Conservation (phyloP, 1,140 invertebrate genomes). For the Triops cancriformis region DNA sequence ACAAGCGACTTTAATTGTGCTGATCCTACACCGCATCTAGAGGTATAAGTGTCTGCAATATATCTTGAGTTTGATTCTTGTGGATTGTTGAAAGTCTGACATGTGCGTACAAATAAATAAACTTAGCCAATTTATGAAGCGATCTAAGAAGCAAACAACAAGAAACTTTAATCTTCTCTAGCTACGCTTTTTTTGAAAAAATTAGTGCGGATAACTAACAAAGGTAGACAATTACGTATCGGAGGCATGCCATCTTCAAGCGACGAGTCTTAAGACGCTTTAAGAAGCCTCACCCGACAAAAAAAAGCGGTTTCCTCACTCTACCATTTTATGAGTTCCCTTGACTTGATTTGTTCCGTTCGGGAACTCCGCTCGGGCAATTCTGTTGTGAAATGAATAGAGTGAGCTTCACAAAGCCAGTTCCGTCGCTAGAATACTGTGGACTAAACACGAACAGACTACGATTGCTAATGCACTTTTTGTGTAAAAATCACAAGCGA, state of each 20-base stretch:
- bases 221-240: neutral
- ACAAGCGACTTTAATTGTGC: too few relatives aligned
- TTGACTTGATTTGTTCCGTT: slow-evolving; percentile 13
- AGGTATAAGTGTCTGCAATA: too few relatives aligned
- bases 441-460: neutral
- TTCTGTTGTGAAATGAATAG: neutral
- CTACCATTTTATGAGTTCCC: neutral
- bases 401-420: neutral
- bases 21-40: too few relatives aligned
- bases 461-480: slow-evolving; percentile 2
- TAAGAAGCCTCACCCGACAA: neutral
- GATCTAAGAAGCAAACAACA: too few relatives aligned
- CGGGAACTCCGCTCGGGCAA: neutral
- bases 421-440: neutral
- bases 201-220: too few relatives aligned
- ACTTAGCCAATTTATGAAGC: neutral
- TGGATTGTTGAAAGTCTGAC: too few relatives aligned
- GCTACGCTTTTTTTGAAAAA: too few relatives aligned
- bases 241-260: neutral
- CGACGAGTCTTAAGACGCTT: too few relatives aligned
- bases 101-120: neutral
- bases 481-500: neutral
- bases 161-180: too few relatives aligned
- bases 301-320: neutral
- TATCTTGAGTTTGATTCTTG: too few relatives aligned